A percentile compares a stretch with the other conserved stretches of the same genome.
phyloP scores from a whole-genome alignment of 2,797 vertebrate genomes.

The Pangasius macronema region DNA sequence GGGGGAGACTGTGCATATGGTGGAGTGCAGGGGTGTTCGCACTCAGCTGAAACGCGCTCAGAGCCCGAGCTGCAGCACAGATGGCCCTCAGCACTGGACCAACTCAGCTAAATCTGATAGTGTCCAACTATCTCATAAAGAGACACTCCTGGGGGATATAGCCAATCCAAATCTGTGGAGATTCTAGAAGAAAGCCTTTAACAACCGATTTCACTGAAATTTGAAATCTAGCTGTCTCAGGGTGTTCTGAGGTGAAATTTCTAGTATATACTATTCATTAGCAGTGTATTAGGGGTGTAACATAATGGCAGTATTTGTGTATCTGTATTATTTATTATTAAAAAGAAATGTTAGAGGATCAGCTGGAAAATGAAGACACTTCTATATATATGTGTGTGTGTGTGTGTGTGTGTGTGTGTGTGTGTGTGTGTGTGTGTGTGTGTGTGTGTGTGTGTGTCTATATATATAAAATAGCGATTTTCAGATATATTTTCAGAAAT shows the following conservation, averaged over 20 bases:
- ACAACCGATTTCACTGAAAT: background rate
- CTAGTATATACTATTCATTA: background rate
- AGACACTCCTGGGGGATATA: conserved; percentile 29
- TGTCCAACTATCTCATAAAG: conserved; percentile 43
- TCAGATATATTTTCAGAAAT: background rate
- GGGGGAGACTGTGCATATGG: conserved; percentile 41
- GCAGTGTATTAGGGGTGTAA: background rate
- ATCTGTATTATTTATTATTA: background rate
- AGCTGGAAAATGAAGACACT: background rate
- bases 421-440: no score
- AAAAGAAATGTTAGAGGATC: background rate
- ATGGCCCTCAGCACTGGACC: conserved; percentile 68
- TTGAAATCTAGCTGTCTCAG: background rate
- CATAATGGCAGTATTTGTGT: background rate
- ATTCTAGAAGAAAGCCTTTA: background rate
- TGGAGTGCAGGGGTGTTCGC: conserved; percentile 53
- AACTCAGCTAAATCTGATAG: conserved; percentile 61
- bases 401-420: no score
- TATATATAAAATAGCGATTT: background rate
- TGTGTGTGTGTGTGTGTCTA: background rate
- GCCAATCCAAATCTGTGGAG: conserved; percentile 28
- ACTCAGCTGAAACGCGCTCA: conserved; percentile 55
- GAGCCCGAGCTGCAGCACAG: conserved; percentile 63
- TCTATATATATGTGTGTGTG: background rate
- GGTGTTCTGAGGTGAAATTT: background rate